Evolutionary conservation across 2,888 invertebrate species (phyloP).

Genomic region (Sussaba pulchella): DNA sequence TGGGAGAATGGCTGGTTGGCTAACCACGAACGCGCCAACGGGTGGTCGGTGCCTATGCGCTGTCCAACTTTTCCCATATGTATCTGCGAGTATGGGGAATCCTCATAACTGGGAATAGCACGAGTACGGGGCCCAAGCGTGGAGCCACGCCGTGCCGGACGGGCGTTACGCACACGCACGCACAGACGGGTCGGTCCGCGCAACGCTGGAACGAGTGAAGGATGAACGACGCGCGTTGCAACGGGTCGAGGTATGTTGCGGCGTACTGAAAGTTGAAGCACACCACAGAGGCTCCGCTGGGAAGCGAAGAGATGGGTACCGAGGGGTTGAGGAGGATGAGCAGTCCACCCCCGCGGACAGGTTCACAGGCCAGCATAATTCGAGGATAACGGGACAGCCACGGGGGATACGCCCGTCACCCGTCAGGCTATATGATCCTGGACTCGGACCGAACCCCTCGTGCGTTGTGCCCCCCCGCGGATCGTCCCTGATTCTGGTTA

Average conservation of each 20-base stretch:
- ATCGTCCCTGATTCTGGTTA: constrained; percentile 16
- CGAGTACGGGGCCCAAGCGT: constrained; percentile 14
- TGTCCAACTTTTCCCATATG: constrained; percentile 4
- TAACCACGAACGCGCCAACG: constrained; percentile 51
- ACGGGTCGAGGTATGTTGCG: constrained; percentile 14
- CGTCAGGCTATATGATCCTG: constrained; percentile 61
- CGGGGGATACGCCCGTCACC: constrained; percentile 65
- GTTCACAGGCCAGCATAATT: constrained; percentile 77
- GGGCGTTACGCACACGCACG: constrained; percentile 24
- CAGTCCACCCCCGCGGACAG: constrained; percentile 70
- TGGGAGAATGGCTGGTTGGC: constrained; percentile 43
- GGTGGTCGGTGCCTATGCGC: background rate
- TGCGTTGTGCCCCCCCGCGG: constrained; percentile 23
- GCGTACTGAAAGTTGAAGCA: constrained; percentile 40
- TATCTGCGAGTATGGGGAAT: background rate
- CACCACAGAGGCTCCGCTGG: constrained; percentile 23
- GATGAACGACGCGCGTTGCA: constrained; percentile 37
- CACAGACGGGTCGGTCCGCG: constrained; percentile 17
- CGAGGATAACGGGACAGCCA: constrained; percentile 73
- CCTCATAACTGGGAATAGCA: constrained; percentile 27
- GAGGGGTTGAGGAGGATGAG: constrained; percentile 23
- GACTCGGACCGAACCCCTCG: constrained; percentile 29
- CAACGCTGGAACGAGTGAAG: constrained; percentile 40
- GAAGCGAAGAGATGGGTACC: constrained; percentile 27
- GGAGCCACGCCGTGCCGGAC: constrained; percentile 30